Conservation (phyloP, 2,797 vertebrate species). For the Menidia menidia region DNA sequence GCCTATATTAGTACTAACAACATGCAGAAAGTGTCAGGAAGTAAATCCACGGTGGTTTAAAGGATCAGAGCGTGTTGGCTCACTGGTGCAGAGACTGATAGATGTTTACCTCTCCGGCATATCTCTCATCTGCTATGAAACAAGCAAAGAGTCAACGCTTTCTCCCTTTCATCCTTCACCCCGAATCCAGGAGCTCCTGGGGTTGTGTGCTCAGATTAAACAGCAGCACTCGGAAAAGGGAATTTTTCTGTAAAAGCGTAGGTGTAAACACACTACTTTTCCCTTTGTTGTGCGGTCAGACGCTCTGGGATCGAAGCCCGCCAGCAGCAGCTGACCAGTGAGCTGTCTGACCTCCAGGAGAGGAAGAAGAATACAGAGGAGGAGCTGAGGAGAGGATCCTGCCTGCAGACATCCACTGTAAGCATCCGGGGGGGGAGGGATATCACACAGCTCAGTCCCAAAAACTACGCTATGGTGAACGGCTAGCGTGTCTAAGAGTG, state of each 20-base stretch:
- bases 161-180: constrained; percentile 2
- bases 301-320: constrained; percentile 54
- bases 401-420: constrained; percentile 57
- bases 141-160: constrained; percentile 11
- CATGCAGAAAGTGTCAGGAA: not conserved
- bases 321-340: constrained; percentile 59
- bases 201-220: not conserved
- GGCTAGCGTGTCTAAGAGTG: no score
- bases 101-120: constrained; percentile 1
- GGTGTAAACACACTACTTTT: not conserved
- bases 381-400: constrained; percentile 34
- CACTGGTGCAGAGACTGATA: not conserved
- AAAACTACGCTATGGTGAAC: not conserved
- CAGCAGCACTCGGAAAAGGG: constrained; percentile 7
- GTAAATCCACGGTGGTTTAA: not conserved
- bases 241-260: not conserved
- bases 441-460: not conserved
- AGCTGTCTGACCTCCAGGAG: constrained; percentile 57
- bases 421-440: constrained; percentile 27
- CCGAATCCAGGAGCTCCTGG: not conserved
- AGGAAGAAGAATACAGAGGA: constrained; percentile 45
- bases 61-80: not conserved
- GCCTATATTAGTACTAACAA: not conserved
- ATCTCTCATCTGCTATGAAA: constrained; percentile 13
- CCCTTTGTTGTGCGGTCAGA: constrained; percentile 52